Evolutionary conservation across 2,888 invertebrate species (phyloP).

Genomic region (Drosophila yooni): DNA sequence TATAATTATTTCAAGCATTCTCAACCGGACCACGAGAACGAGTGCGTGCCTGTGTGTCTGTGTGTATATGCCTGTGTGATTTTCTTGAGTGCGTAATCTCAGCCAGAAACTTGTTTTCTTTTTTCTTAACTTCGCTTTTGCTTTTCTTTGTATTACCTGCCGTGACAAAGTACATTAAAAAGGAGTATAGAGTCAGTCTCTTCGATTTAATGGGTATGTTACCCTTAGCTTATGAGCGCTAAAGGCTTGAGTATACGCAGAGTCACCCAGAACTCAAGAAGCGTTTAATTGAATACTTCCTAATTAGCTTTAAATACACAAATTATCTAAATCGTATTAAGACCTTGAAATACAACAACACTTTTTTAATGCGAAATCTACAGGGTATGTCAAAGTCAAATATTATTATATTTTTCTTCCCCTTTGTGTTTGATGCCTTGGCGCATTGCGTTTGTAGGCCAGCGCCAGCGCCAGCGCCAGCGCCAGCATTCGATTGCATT

Average conservation of each 20-base stretch:
- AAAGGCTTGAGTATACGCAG: not conserved
- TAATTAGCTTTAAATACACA: not conserved
- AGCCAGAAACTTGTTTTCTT: slow-evolving; percentile 49
- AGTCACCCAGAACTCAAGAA: not conserved
- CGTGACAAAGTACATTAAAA: too few relatives aligned
- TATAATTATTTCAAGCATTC: slow-evolving; percentile 76
- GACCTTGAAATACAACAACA: not conserved
- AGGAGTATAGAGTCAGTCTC: not conserved
- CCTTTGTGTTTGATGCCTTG: slow-evolving; percentile 23
- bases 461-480: slow-evolving; percentile 50
- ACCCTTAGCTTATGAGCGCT: not conserved
- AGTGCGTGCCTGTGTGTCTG: slow-evolving; percentile 35
- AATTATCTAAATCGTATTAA: not conserved
- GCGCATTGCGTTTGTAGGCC: slow-evolving; percentile 42
- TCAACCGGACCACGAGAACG: slow-evolving; percentile 45
- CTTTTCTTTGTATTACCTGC: slow-evolving; percentile 15
- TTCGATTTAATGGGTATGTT: not conserved
- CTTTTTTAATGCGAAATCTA: not conserved
- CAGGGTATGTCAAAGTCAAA: slow-evolving; percentile 11
- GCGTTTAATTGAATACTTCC: not conserved
- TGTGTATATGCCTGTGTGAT: slow-evolving; percentile 19
- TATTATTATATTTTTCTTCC: not conserved
- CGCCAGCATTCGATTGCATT: slow-evolving; percentile 46
- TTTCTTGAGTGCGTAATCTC: slow-evolving; percentile 58
- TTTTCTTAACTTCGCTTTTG: slow-evolving; percentile 16